Evolutionary conservation across 2,888 invertebrate genomes (phyloP).

Genomic region (Cactoblastis cactorum): DNA sequence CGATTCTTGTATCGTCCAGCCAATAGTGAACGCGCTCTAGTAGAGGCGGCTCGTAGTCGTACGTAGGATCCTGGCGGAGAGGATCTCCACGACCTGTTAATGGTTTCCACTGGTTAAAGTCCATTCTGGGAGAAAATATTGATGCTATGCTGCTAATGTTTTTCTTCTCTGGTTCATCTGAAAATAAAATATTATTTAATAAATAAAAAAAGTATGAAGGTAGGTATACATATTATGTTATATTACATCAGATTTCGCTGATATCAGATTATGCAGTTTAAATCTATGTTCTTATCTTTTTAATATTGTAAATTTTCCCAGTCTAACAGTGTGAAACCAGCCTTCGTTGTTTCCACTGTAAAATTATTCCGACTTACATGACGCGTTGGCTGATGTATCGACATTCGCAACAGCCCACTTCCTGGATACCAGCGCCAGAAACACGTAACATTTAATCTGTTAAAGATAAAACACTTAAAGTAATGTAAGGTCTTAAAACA

Average conservation of each 20-base stretch:
- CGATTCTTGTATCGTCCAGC: slow-evolving; percentile 83
- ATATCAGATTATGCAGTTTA: too few species aligned
- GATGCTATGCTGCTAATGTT: slow-evolving; percentile 47
- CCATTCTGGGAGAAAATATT: slow-evolving; percentile 86
- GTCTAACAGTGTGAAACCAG: neutral
- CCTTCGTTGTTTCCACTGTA: neutral
- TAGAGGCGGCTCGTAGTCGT: slow-evolving; percentile 90
- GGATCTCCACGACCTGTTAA: slow-evolving; percentile 88
- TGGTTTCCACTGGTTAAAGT: slow-evolving; percentile 92
- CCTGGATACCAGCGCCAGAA: neutral
- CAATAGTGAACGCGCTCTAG: slow-evolving; percentile 89
- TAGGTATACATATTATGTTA: too few species aligned
- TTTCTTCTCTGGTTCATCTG: slow-evolving; percentile 47
- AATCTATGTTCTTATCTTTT: too few species aligned
- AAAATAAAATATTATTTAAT: slow-evolving; percentile 23
- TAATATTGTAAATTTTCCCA: too few species aligned
- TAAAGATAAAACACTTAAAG: neutral
- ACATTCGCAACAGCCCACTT: neutral
- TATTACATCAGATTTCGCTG: too few species aligned
- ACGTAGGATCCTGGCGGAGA: slow-evolving; percentile 90
- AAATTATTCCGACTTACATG: neutral
- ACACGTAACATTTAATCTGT: neutral
- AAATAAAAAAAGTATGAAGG: too few species aligned
- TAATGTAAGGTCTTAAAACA: neutral
- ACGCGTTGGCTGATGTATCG: neutral